Conservation (phyloP, 2,888 invertebrate genomes). For the Andrena fulva region DNA sequence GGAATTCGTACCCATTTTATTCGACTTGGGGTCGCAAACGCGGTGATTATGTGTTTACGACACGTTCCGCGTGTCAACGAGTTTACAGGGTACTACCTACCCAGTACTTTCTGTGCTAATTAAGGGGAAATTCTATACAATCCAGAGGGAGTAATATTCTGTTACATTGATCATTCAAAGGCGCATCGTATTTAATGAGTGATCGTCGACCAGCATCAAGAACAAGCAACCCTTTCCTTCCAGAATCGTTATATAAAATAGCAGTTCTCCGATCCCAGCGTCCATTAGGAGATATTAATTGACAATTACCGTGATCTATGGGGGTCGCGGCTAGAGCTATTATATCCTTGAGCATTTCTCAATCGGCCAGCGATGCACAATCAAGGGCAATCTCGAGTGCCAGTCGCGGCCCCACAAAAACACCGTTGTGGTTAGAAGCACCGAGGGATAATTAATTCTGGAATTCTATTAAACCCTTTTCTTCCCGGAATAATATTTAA, state of each 20-base stretch:
- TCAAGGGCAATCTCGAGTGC: slow-evolving; percentile 27
- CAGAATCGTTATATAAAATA: slow-evolving; percentile 29
- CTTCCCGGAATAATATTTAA: slow-evolving; percentile 19
- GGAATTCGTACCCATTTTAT: neutral
- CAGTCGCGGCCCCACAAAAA: slow-evolving; percentile 29
- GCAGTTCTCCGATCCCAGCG: slow-evolving; percentile 30
- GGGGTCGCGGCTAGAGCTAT: slow-evolving; percentile 35
- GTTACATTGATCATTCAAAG: neutral
- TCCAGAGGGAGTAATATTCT: neutral
- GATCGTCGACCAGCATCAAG: neutral
- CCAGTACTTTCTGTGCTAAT: neutral
- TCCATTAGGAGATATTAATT: slow-evolving; percentile 56
- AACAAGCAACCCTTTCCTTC: slow-evolving; percentile 25
- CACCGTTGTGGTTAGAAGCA: slow-evolving; percentile 14
- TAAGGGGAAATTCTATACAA: too few species aligned
- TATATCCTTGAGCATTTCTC: slow-evolving; percentile 51
- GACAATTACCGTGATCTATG: slow-evolving; percentile 51
- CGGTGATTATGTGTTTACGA: neutral
- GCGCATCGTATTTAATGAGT: slow-evolving; percentile 5
- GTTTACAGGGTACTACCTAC: neutral
- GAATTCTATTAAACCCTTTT: slow-evolving; percentile 18
- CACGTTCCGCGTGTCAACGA: neutral
- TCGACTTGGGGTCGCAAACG: neutral
- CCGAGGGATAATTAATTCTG: slow-evolving; percentile 50
- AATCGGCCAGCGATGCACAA: slow-evolving; percentile 45